Conservation (phyloP, 2,888 invertebrate genomes). For the Caenorhabditis afra region DNA sequence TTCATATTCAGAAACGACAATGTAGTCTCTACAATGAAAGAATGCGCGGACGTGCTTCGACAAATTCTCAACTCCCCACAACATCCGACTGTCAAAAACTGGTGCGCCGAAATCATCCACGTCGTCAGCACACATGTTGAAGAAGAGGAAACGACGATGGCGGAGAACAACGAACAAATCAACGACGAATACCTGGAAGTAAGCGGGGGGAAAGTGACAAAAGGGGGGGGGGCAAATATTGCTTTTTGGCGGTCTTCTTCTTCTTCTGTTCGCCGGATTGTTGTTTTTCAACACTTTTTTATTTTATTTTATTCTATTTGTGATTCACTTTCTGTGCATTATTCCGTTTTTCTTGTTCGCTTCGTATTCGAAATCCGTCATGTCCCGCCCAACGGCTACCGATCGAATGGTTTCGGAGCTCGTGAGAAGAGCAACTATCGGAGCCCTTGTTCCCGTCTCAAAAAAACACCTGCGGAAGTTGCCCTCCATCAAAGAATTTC, state of each 20-base stretch:
- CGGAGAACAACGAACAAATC: constrained; percentile 82
- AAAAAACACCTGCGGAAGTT: constrained; percentile 9
- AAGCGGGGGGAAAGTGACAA: constrained; percentile 62
- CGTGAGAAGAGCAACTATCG: constrained; percentile 50
- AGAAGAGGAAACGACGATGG: constrained; percentile 82
- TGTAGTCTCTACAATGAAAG: constrained; percentile 75
- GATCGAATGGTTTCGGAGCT: constrained; percentile 30
- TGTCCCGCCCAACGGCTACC: not conserved
- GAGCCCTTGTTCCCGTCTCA: constrained; percentile 35
- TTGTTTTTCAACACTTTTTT: constrained; percentile 14
- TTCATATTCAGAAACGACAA: constrained; percentile 65
- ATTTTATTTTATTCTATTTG: no score
- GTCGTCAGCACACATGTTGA: constrained; percentile 76
- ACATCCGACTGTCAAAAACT: constrained; percentile 79
- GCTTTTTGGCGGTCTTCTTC: constrained; percentile 7
- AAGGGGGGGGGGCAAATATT: not conserved
- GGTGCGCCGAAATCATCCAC: constrained; percentile 79
- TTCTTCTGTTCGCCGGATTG: constrained; percentile 11
- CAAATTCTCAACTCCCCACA: constrained; percentile 80
- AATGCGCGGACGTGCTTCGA: constrained; percentile 77
- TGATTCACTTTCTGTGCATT: constrained; percentile 10
- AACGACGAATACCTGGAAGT: constrained; percentile 83
- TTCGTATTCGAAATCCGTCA: not conserved
- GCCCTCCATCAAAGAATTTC: constrained; percentile 21
- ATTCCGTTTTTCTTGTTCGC: not conserved